These are phyloP conservation scores for Takifugu bimaculatus DNA, from an alignment of 2,113 vertebrate genomes.

Conservation along the genomic window DNA sequence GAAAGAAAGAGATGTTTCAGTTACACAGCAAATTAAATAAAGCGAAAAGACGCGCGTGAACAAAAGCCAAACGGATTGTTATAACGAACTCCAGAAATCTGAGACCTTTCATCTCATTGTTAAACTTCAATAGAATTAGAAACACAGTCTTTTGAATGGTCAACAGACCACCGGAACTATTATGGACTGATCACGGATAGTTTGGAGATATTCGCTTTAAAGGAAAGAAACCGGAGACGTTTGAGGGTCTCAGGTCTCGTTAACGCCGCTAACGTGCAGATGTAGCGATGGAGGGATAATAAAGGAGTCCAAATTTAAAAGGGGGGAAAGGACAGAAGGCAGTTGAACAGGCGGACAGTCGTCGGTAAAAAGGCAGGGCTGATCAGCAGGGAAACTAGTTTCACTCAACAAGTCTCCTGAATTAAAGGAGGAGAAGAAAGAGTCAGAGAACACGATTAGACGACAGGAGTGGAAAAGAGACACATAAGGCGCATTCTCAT, in stretches of 20 bases:
- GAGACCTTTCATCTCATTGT: too few species aligned
- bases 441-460: too few species aligned
- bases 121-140: too few species aligned
- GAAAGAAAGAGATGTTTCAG: constrained; percentile 79
- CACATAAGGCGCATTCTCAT: constrained; percentile 58
- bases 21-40: constrained; percentile 54
- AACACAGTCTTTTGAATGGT: constrained; percentile 2
- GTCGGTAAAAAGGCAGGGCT: constrained; percentile 72
- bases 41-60: constrained; percentile 26
- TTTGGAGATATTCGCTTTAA: too few species aligned
- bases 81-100: constrained; percentile 34
- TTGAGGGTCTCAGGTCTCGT: too few species aligned
- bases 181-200: too few species aligned
- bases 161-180: too few species aligned
- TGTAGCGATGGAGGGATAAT: constrained; percentile 26
- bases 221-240: too few species aligned
- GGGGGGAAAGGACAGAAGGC: constrained; percentile 53
- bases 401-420: constrained; percentile 85
- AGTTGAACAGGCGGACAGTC: constrained; percentile 72
- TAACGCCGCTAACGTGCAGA: too few species aligned
- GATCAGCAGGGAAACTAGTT: constrained; percentile 84
- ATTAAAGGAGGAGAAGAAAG: constrained; percentile 81
- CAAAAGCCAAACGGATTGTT: background rate
- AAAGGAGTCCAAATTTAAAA: constrained; percentile 55
- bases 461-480: constrained; percentile 40